phyloP scores from a whole-genome alignment of 2,888 invertebrate genomes.

The Proisotoma minuta region DNA sequence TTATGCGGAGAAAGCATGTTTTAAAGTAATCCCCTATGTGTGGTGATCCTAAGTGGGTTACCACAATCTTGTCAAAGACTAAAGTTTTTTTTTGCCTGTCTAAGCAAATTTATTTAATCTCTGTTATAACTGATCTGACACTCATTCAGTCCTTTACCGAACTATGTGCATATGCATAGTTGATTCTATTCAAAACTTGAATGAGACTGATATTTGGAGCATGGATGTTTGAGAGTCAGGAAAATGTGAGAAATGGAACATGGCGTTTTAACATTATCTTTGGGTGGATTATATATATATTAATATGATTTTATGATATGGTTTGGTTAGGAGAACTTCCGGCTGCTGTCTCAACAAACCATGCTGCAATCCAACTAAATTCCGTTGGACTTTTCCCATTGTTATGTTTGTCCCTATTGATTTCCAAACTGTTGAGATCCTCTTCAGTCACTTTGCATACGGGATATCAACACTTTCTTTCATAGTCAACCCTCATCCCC shows the following conservation, averaged over 20 bases:
- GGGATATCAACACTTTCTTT: conserved; percentile 4
- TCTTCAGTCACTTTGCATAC: conserved; percentile 19
- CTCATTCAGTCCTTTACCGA: no score
- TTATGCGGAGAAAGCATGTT: no score
- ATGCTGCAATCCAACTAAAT: no score
- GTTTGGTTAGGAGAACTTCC: conserved; percentile 28
- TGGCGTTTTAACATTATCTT: background rate
- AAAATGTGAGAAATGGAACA: conserved; percentile 1
- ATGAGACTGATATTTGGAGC: background rate
- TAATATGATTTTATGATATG: background rate
- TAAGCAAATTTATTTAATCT: no score
- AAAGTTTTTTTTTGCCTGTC: no score
- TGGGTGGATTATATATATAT: background rate
- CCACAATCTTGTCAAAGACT: no score
- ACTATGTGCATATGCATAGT: no score
- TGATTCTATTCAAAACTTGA: background rate
- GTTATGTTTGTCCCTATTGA: conserved; percentile 24
- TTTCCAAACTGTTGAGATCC: conserved; percentile 16
- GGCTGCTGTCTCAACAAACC: conserved; percentile 25
- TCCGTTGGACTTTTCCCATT: no score
- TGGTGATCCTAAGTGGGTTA: no score
- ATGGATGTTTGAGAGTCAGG: background rate
- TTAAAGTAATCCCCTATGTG: no score
- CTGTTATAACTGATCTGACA: no score
- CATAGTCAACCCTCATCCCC: no score